phyloP scores from a whole-genome alignment of 2,113 vertebrate genomes.

The Phyllostomus hastatus region DNA sequence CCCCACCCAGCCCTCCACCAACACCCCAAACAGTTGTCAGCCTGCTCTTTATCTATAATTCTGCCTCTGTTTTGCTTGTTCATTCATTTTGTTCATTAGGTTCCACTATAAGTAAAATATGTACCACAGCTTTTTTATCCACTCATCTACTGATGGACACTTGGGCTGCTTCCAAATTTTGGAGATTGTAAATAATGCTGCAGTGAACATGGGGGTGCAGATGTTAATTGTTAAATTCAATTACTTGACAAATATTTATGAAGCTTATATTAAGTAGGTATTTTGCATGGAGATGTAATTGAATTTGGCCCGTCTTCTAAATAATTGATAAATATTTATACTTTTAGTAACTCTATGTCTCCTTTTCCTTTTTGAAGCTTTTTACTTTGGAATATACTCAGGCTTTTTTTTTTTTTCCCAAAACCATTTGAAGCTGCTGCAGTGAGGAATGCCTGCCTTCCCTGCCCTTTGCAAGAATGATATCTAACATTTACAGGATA shows the following conservation, averaged over 20 bases:
- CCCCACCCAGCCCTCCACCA: no score
- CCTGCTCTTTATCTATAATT: no score
- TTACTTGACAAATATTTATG: neutral
- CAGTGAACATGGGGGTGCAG: no score
- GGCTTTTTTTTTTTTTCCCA: neutral
- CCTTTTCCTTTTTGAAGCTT: neutral
- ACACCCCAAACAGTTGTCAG: no score
- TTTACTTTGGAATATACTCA: neutral
- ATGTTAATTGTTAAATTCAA: neutral
- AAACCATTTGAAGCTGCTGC: neutral
- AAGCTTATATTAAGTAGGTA: neutral
- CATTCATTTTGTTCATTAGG: no score
- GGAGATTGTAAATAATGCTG: no score
- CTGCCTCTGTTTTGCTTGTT: no score
- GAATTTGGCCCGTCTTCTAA: neutral
- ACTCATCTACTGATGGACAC: no score
- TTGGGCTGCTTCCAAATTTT: no score
- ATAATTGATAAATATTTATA: neutral
- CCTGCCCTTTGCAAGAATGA: neutral
- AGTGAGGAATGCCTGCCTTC: neutral
- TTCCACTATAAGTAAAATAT: no score
- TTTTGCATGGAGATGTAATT: neutral
- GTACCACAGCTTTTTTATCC: no score
- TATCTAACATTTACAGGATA: neutral
- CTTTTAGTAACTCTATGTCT: neutral